phyloP scores from a whole-genome alignment of 2,888 invertebrate species.

The Amphimallon solstitiale region DNA sequence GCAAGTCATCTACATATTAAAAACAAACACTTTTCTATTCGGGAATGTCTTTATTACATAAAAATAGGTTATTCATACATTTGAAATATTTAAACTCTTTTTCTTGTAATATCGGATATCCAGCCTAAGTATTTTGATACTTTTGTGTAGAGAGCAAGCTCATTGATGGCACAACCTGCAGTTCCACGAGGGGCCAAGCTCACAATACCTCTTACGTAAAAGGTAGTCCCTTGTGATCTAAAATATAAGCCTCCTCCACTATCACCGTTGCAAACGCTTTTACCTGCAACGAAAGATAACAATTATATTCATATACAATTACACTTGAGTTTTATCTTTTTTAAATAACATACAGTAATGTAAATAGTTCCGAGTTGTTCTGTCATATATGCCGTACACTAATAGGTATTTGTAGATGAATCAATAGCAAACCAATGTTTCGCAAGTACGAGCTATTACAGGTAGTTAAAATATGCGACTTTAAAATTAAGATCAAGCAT shows the following conservation, averaged over 20 bases:
- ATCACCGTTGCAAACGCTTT: conserved; percentile 64
- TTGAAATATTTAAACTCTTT: neutral
- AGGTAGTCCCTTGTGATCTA: conserved; percentile 48
- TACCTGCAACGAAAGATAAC: conserved; percentile 52
- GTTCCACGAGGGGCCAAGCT: conserved; percentile 56
- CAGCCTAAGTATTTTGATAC: conserved; percentile 52
- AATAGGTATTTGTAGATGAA: no score
- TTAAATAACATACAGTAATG: no score
- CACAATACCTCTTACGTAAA: conserved; percentile 62
- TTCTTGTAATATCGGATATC: conserved; percentile 1
- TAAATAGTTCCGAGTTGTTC: no score
- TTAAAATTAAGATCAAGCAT: no score
- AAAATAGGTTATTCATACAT: neutral
- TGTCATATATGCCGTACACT: no score
- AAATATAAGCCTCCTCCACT: conserved; percentile 65
- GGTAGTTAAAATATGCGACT: no score
- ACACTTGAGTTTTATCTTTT: no score
- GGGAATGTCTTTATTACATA: neutral
- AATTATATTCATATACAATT: neutral
- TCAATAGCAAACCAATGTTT: no score
- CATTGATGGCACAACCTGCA: conserved; percentile 51
- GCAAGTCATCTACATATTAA: no score
- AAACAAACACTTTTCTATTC: no score
- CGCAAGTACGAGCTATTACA: no score
- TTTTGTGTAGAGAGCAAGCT: conserved; percentile 58